Evolutionary conservation across 2,888 invertebrate species (phyloP), one percentile per base, ranked within the genome.

Genomic region (Heliconius ethilla): DNA sequence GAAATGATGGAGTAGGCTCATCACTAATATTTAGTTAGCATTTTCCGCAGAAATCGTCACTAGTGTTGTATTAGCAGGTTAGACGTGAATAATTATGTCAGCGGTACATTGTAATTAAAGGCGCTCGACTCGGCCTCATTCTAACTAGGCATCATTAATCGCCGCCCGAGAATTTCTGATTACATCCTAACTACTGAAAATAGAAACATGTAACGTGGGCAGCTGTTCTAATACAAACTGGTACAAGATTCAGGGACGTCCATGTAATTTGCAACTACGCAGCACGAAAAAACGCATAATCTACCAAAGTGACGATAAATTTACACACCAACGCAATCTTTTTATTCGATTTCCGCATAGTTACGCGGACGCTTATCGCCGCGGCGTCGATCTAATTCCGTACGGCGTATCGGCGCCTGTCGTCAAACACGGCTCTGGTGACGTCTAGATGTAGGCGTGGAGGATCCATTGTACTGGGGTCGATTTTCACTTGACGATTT

Each of bases 311-410:
- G 87, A 88, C 89, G 90, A 92, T 92, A 92, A 92, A 93, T 92
- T 91, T 91, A 89, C 90, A 90, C 91, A 87, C 89, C 89, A 88
- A 91, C 91, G 90, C 89, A 87, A 88, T 89, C 88, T 90, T 92
- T 92, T 90, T 89, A 90, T 89, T 89, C 86, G 87, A 89, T 91
- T 93, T 94, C 94, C 94, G 94, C 94, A 91, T 94, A 90, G 92
- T 87, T 88, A 90, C 91, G 83, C 86, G 87, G 86, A 83, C 85
- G 88, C 86, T 89, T 91, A 91, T 91, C 90, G 88, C 87, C 83
- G 87, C 87, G 86, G 87, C 88, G 88, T 86, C 86, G 87, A 87
- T 91, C 93, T 93, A 93, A 91, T 91, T 93, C 87, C 85, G 84
- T 84, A 82, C 81, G 67, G 78, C 88, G 89, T 89, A 89, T 88